phyloP scores from a whole-genome alignment of 2,888 invertebrate genomes.

The Rosalia funebris region DNA sequence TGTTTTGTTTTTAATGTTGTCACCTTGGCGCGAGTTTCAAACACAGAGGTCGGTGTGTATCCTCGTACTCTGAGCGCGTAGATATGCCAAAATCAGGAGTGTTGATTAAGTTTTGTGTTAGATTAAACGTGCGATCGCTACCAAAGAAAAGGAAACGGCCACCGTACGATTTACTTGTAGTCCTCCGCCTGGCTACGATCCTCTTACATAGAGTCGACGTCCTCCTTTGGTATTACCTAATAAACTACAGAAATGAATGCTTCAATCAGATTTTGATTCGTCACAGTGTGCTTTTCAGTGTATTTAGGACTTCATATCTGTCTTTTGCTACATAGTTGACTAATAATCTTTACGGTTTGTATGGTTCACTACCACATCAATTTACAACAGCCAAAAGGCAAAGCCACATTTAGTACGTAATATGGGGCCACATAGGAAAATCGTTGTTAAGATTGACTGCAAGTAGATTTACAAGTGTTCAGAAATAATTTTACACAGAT shows the following conservation, averaged over 20 bases:
- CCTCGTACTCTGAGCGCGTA: slow-evolving; percentile 21
- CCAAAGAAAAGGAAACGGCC: slow-evolving; percentile 4
- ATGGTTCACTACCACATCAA: background rate
- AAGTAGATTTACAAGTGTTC: no score
- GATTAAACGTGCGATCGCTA: slow-evolving; percentile 19
- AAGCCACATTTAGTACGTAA: no score
- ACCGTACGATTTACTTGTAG: background rate
- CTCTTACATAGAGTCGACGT: background rate
- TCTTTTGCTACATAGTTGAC: slow-evolving; percentile 4
- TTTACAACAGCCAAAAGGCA: background rate
- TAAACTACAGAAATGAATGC: slow-evolving; percentile 7
- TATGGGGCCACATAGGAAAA: no score
- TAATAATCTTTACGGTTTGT: slow-evolving; percentile 5
- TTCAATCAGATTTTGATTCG: slow-evolving; percentile 15
- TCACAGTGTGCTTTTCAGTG: slow-evolving; percentile 18
- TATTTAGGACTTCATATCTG: slow-evolving; percentile 7
- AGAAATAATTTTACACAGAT: no score
- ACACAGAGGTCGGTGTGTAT: slow-evolving; percentile 16
- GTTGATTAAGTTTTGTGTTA: slow-evolving; percentile 14
- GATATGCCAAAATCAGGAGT: slow-evolving; percentile 17
- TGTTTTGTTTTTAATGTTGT: slow-evolving; percentile 21
- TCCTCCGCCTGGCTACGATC: background rate
- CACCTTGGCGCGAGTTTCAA: slow-evolving; percentile 4
- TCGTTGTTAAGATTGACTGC: no score
- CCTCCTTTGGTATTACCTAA: slow-evolving; percentile 11